Base-by-base conservation (phyloP, 92 coral and sea anemone species). In the Porites lobata region DNA sequence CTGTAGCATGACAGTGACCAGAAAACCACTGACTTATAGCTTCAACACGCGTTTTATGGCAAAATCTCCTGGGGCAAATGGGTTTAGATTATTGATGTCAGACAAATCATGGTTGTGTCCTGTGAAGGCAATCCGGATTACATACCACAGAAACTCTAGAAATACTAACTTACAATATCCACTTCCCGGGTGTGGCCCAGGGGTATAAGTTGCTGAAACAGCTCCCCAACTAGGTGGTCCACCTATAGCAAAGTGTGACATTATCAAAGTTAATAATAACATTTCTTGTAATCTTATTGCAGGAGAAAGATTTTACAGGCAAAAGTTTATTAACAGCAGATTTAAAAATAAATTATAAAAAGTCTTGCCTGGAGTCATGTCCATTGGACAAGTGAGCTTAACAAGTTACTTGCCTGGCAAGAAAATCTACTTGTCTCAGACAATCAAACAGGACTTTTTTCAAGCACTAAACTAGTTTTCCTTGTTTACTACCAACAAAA, bases 161-260 rank as follows among this genome's bases (percentile, higher is more conserved):
- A 10, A 9, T 50, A 12, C 54, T 6, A 47, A 90, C 96, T 86
- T 79, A 93, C 96, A 95, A 72, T 86, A 95, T 17, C 93, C 94
- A 47, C 90, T 78, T 24, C 93, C 87, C 59, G 93, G 76, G 80
- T 91, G 98, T 61, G 96, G 92, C 18, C 96, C 73, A 58, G 94
- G 95, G 8, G 91, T 80, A 75, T 92, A 91, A 13, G 94, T 90
- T 50, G 96, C 77, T 29, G 98, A 90, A 2, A 92, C 93, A 51
- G 91, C 83, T 52, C 92, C 90, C 98, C 98, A 95, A 6, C 94
- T 91, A 1, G 96, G 84, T 12, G 93, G 93, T 47, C 87, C 83
- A 12, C 88, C 83, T 77, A 19, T 86, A 18, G 50, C 69, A 19
- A 75, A 50, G 73, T 21, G 50, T 29, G 62, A 84, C 8, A 78